Percentiles rank a stretch among this genome's conserved stretches.
phyloP scores from a whole-genome alignment of 2,113 vertebrate species.

The Haemorhous mexicanus region DNA sequence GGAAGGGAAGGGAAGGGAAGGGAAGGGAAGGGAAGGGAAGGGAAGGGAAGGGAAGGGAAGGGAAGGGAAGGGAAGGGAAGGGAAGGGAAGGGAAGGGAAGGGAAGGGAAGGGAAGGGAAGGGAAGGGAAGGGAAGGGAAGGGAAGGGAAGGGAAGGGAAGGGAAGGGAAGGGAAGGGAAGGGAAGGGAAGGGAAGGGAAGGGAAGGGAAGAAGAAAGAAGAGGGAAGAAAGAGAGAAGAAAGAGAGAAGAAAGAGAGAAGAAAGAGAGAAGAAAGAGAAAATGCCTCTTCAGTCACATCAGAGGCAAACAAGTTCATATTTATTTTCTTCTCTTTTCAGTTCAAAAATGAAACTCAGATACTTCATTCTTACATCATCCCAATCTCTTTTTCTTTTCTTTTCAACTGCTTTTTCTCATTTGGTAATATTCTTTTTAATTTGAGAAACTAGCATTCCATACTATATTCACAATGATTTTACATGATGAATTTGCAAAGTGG shows the following conservation, averaged over 20 bases:
- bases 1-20: too few species aligned
- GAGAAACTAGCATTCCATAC: neutral
- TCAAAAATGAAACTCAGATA: neutral
- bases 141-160: neutral
- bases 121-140: too few species aligned
- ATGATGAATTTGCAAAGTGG: constrained; percentile 36
- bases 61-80: too few species aligned
- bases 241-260: too few species aligned
- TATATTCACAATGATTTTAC: constrained; percentile 24
- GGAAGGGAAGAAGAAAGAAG: too few species aligned
- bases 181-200: neutral
- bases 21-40: neutral
- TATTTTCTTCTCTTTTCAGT: neutral
- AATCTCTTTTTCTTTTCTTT: neutral
- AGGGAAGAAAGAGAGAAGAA: neutral
- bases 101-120: neutral
- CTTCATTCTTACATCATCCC: neutral
- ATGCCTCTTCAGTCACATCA: neutral
- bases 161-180: neutral
- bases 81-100: neutral
- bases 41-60: neutral
- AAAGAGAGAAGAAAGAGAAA: neutral
- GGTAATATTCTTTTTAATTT: constrained; percentile 55
- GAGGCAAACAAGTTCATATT: neutral
- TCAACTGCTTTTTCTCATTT: neutral